A percentile compares a stretch with the other conserved stretches of the same genome.
These are phyloP conservation scores for Callionymus lyra DNA, from an alignment of 2,113 vertebrate species.

Conservation along the genomic window DNA sequence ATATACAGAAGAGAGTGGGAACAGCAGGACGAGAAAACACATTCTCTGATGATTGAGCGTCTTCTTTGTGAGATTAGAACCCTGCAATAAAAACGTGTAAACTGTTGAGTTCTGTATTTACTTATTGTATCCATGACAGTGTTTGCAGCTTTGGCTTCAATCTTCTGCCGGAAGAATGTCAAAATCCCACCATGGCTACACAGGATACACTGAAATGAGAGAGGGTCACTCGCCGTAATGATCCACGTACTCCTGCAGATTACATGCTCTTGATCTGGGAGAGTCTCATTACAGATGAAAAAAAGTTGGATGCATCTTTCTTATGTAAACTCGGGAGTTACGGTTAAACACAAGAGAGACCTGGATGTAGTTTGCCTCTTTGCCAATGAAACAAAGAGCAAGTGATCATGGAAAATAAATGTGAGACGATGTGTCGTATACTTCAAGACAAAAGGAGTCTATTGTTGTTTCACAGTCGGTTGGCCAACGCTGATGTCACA, in stretches of 20 bases:
- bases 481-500: no score
- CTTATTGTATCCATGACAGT: conserved; percentile 19
- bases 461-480: no score
- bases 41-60: conserved; percentile 6
- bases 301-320: conserved; percentile 13
- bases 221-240: conserved; percentile 8
- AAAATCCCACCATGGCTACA: conserved; percentile 15
- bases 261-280: conserved; percentile 18
- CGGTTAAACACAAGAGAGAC: conserved; percentile 12
- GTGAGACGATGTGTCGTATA: no score
- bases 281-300: conserved; percentile 39
- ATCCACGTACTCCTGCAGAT: conserved; percentile 27
- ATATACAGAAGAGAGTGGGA: conserved; percentile 5
- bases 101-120: conserved; percentile 28
- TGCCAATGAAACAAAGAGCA: conserved; percentile 1
- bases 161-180: conserved; percentile 19
- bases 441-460: no score
- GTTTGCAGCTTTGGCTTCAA: conserved; percentile 30
- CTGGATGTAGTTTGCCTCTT: background rate
- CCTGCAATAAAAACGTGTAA: conserved; percentile 43
- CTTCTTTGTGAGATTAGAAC: conserved; percentile 27
- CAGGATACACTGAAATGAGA: conserved; percentile 39
- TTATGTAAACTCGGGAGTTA: conserved; percentile 29
- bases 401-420: conserved; percentile 13
- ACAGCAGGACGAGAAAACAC: background rate